Conservation (phyloP, 2,797 vertebrate genomes). For the Spea hammondii region DNA sequence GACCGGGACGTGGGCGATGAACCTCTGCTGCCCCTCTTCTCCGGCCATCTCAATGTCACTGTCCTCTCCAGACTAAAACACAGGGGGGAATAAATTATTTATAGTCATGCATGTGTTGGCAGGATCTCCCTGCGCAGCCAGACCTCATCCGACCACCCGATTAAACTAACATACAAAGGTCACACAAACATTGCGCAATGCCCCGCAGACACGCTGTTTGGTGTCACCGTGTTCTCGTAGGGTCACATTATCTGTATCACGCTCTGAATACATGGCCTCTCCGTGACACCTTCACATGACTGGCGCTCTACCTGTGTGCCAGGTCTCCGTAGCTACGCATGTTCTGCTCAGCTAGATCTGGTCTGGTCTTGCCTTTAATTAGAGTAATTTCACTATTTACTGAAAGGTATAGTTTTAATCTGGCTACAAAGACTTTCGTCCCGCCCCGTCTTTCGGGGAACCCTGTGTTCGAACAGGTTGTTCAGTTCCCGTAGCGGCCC, state of each 20-base stretch:
- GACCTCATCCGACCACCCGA: background rate
- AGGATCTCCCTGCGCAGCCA: background rate
- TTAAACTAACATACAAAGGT: background rate
- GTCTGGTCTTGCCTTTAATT: no score
- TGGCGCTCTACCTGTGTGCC: background rate
- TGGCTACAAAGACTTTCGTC: no score
- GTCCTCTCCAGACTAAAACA: constrained; percentile 79
- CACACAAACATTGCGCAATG: constrained; percentile 25
- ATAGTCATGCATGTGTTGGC: no score
- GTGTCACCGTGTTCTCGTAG: constrained; percentile 1
- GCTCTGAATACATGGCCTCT: background rate
- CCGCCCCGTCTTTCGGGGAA: no score
- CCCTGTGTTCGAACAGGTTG: no score
- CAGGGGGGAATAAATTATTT: background rate
- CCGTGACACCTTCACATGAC: background rate
- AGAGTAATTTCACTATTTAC: no score
- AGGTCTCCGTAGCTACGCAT: background rate
- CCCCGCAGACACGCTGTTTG: background rate
- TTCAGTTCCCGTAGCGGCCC: no score
- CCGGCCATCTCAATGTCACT: constrained; percentile 70
- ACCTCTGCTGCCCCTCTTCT: constrained; percentile 82
- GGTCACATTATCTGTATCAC: constrained; percentile 16
- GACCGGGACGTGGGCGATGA: constrained; percentile 92
- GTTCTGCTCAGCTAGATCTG: no score
- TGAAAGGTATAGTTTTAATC: no score